Percentiles rank a stretch among this genome's conserved stretches.
Conservation (phyloP, 1,140 invertebrate genomes). For the Drosophila pachea region DNA sequence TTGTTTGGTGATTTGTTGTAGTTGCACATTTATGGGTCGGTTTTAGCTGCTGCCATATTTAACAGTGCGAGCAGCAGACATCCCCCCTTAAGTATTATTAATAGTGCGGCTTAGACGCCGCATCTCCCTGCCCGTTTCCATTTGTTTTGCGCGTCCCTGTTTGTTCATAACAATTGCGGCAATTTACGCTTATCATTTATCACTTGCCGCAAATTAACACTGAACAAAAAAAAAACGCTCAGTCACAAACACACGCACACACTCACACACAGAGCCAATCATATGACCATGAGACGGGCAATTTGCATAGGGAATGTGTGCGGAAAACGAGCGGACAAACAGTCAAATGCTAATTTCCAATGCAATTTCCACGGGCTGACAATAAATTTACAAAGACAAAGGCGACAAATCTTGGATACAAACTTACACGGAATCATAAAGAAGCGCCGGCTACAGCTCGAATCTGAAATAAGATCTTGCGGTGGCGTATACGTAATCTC, state of each 20-base stretch:
- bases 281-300: conserved; percentile 43
- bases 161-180: conserved; percentile 52
- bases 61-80: conserved; percentile 46
- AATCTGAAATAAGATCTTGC: conserved; percentile 65
- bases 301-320: conserved; percentile 32
- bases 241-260: conserved; percentile 13
- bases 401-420: conserved; percentile 36
- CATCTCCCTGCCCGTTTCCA: conserved; percentile 22
- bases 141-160: conserved; percentile 14
- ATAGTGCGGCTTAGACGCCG: conserved; percentile 52
- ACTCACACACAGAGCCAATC: conserved; percentile 39
- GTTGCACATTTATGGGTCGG: conserved; percentile 59
- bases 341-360: conserved; percentile 68
- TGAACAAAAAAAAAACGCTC: conserved; percentile 20
- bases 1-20: conserved; percentile 53
- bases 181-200: conserved; percentile 60
- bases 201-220: conserved; percentile 36
- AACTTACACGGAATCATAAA: conserved; percentile 36
- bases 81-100: conserved; percentile 62
- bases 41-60: conserved; percentile 53
- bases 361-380: conserved; percentile 50
- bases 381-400: conserved; percentile 50
- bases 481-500: conserved; percentile 69
- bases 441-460: conserved; percentile 51
- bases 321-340: conserved; percentile 20